Conservation (phyloP, 2,888 invertebrate species). For the Mythimna loreyi region DNA sequence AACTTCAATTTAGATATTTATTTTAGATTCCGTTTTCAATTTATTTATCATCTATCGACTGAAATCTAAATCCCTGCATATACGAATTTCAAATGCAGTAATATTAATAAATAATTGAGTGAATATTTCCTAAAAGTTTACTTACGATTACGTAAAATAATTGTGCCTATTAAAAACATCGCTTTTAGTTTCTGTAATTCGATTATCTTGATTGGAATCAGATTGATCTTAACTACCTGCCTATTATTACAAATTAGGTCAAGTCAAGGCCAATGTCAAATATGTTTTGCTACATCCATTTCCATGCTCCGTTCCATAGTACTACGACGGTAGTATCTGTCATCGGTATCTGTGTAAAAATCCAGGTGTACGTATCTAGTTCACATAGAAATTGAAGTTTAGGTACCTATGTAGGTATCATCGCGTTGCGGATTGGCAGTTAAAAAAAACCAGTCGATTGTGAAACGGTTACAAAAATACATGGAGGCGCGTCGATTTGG, state of each 20-base stretch:
- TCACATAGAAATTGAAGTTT: slow-evolving; percentile 65
- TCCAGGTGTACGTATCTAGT: slow-evolving; percentile 25
- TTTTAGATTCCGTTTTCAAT: slow-evolving; percentile 2
- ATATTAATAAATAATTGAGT: neutral
- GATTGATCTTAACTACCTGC: slow-evolving; percentile 33
- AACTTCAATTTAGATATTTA: neutral
- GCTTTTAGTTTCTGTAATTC: neutral
- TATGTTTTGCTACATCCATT: slow-evolving; percentile 73
- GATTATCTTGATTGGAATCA: slow-evolving; percentile 21
- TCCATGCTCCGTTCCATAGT: slow-evolving; percentile 41
- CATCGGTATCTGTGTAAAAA: slow-evolving; percentile 30
- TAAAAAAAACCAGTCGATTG: slow-evolving; percentile 79
- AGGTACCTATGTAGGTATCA: slow-evolving; percentile 63
- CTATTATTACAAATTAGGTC: slow-evolving; percentile 73
- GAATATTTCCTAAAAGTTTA: neutral
- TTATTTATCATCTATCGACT: neutral
- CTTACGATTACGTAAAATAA: neutral
- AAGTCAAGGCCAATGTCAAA: slow-evolving; percentile 87
- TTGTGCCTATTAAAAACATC: neutral
- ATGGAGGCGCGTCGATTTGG: slow-evolving; percentile 86
- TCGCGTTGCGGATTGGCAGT: slow-evolving; percentile 63
- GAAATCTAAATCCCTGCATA: neutral
- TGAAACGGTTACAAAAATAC: slow-evolving; percentile 89
- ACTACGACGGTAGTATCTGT: slow-evolving; percentile 15
- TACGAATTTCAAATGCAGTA: neutral